These are phyloP conservation scores for Calameuta filiformis DNA, from an alignment of 2,888 invertebrate genomes.

Conservation along the genomic window DNA sequence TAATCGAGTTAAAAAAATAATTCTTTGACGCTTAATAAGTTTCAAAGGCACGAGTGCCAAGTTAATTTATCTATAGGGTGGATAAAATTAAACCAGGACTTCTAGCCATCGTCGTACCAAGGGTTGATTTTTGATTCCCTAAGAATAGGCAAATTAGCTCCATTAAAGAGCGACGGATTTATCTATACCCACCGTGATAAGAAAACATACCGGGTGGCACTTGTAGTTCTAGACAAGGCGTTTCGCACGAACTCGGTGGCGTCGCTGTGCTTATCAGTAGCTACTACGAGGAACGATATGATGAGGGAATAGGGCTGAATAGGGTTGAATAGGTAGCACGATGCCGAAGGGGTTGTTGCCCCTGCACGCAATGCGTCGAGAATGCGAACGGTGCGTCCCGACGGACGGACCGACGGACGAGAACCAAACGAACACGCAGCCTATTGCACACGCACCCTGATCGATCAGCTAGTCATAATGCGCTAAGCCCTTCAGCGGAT, in stretches of 20 bases:
- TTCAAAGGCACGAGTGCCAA: too few relatives aligned
- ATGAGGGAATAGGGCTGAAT: neutral
- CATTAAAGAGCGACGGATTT: too few relatives aligned
- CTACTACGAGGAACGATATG: neutral
- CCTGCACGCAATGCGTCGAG: slow-evolving; percentile 49
- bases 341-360: neutral
- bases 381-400: slow-evolving; percentile 33
- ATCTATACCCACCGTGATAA: too few relatives aligned
- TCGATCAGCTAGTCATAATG: slow-evolving; percentile 47
- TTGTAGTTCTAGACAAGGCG: slow-evolving; percentile 14
- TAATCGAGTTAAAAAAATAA: too few relatives aligned
- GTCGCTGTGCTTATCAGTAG: slow-evolving; percentile 1
- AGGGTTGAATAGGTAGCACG: too few relatives aligned
- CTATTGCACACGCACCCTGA: slow-evolving; percentile 43
- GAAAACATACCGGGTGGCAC: slow-evolving; percentile 6
- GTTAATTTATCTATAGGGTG: too few relatives aligned
- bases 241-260: neutral
- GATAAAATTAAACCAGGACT: too few relatives aligned
- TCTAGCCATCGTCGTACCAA: neutral
- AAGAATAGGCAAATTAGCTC: too few relatives aligned
- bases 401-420: slow-evolving; percentile 28
- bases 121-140: neutral
- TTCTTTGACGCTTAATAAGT: too few relatives aligned
- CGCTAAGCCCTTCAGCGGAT: slow-evolving; percentile 18
- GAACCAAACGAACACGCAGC: slow-evolving; percentile 36